Evolutionary conservation across 2,888 invertebrate species (phyloP).

Genomic region (Trachelus iudaicus): DNA sequence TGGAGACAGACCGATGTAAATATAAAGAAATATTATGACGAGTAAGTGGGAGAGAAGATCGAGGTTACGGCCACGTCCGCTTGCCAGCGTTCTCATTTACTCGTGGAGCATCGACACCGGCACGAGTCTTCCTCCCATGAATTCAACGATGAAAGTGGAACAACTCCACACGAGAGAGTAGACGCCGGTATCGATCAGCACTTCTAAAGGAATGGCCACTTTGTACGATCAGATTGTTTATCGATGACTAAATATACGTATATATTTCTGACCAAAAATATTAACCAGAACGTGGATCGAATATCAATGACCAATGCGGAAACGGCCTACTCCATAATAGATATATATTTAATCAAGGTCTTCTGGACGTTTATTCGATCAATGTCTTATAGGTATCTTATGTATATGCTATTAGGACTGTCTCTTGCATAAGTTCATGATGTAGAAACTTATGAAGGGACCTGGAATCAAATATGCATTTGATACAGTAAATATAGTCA

Average conservation of each 20-base stretch:
- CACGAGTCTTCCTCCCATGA: conserved; percentile 13
- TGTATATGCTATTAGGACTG: background rate
- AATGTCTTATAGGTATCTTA: background rate
- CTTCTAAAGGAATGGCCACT: background rate
- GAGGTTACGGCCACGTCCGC: conserved; percentile 31
- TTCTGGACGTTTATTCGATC: background rate
- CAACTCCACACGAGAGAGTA: conserved; percentile 2
- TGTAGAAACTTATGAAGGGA: background rate
- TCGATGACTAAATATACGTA: background rate
- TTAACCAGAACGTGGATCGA: background rate
- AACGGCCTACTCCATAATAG: background rate
- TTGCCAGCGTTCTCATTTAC: background rate
- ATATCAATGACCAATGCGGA: background rate
- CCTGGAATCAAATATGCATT: background rate
- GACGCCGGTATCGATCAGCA: background rate
- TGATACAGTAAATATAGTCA: background rate
- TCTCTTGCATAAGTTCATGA: background rate
- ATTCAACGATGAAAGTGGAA: conserved; percentile 36
- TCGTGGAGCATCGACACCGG: background rate
- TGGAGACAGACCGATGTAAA: background rate
- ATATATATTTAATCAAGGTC: background rate
- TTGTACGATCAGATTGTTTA: background rate
- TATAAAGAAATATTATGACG: background rate
- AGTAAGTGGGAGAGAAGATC: conserved; percentile 26
- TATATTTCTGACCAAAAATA: background rate